Base-by-base conservation (phyloP, 1,140 invertebrate species). In the Bilobella aurantiaca region DNA sequence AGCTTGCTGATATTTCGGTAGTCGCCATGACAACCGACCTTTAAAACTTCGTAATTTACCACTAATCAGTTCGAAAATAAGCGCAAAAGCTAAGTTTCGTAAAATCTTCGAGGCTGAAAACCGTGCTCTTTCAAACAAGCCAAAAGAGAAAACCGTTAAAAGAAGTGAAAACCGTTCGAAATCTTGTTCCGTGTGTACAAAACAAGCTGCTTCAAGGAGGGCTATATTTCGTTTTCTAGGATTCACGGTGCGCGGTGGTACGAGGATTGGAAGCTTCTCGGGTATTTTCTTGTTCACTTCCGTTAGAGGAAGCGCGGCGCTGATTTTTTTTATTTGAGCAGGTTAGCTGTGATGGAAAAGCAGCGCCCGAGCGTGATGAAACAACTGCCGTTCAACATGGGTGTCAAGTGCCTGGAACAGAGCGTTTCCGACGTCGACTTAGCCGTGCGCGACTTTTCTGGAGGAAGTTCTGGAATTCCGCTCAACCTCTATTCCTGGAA, bases 401-500 rank as follows among this genome's bases (percentile, higher is more conserved):
- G 49, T 5, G 49, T 53, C 14, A 53, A 53, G 49, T 65, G 63
- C 27, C 58, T 65, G 63, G 63, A 65, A 59, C 16, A 58, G 12
- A 58, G 56, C 27, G 57, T 65, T 18, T 25, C 37, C n/a, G 63
- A 65, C 14, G 27, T 65, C 1, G 56, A 65, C 30, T 53, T 58
- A 37, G 53, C 63, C 5, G 31, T 59, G 2, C 56, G 57, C 8
- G 47, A 65, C 16, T 65, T 65, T 29, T 31, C 34, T 1, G 30
- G 34, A 23, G 30, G 34, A 23, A 65, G 46, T 5, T 28, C 53
- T 23, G 32, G 16, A 8, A 28, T 58, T 32, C 16, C 63, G 12
- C 58, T 30, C 58, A 59, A 59, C 31, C 8, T 32, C 28, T 57
- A 34, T n/a, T 65, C 63, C 8, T 65, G 63, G 63, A 65, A 65